Base-by-base conservation (phyloP, 2,113 vertebrate genomes). In the Todiramphus saurophagus region DNA sequence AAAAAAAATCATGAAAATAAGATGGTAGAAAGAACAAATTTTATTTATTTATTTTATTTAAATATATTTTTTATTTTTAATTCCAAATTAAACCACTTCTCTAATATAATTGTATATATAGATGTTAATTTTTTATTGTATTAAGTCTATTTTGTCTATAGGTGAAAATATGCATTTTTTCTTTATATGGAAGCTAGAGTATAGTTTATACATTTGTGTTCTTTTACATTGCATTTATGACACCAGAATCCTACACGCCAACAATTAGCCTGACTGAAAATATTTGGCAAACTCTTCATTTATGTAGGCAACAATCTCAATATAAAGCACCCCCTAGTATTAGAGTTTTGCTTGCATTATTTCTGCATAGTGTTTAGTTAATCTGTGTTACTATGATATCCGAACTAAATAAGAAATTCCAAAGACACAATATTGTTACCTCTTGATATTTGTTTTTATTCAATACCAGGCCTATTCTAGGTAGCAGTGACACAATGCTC, bases 401-500 rank as follows among this genome's bases (percentile, higher is more conserved):
- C 11, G 33, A 96, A 94, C 95, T 97, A 97, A 97, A 96, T 77
- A 96, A 96, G 93, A 93, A 94, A 97, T 96, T 96, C 74, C 5
- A 20, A 92, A 97, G 48, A 41, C 59, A 16, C 59, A 88, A 70
- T 73, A 53, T 16, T 41, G 37, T 72, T 96, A 83, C 70, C 35
- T 95, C 68, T 93, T 96, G 78, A 92, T 95, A 90, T 51, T 94
- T 97, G 37, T 62, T 95, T 97, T 97, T 94, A 88, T 96, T 97
- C 86, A 93, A 56, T 87, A 93, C 77, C 16, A 5, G 3, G 13
- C 75, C 69, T 95, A 68, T 96, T 91, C 67, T 87, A 91, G 60
- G 62, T 83, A 95, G 87, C 56, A 97, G 72, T 88, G 67, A 94
- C 95, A 97, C 50, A 94, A 92, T 91, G 69, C 33, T 97, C 60